Evolutionary conservation across 2,797 vertebrate genomes (phyloP), one percentile per base, ranked within the genome.

Genomic region (Cottoperca gobio): DNA sequence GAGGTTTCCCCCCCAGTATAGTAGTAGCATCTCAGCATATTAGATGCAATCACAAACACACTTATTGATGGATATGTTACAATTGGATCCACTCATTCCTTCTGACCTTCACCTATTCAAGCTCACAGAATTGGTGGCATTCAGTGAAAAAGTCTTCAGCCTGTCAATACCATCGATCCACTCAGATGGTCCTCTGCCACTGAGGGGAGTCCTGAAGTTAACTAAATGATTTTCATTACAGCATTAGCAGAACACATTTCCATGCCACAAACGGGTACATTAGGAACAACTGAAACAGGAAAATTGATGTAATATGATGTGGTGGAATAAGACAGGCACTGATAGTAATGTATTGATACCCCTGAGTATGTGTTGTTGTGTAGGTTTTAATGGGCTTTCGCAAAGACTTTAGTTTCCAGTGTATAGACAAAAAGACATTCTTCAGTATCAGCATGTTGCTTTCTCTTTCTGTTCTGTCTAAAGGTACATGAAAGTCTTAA

Each of bases 221-320:
- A 92, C 90, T 82, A 92, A 93, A 90, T 93, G 91, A 92, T 95
- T 95, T 95, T 94, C 93, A 95, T 95, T 94, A 95, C 83, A 82
- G 88, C 87, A 91, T 94, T 94, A 95, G 84, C 79, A 61, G 68
- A 84, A 90, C 75, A 89, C 90, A 86, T 91, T 90, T 90, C 85
- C 78, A 73, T 60, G 77, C 49, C 43, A 78, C 87, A 93, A 82
- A 86, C 67, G 28, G 85, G 75, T 88, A 83, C 88, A 87, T 93
- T 92, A 85, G 78, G 72, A 89, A 79, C 69, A 85, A 86, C 73
- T 86, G 63, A 86, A 88, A 90, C 74, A 65, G 82, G 59, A 33
- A 84, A 89, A 92, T 86, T 79, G 81, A 91, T 90, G 80, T 82
- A 78, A 87, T 74, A 70, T 49, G 71, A 82, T 42, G 58, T 53